phyloP scores from a whole-genome alignment of 1,140 invertebrate species.

The Caenorhabditis inopinata region DNA sequence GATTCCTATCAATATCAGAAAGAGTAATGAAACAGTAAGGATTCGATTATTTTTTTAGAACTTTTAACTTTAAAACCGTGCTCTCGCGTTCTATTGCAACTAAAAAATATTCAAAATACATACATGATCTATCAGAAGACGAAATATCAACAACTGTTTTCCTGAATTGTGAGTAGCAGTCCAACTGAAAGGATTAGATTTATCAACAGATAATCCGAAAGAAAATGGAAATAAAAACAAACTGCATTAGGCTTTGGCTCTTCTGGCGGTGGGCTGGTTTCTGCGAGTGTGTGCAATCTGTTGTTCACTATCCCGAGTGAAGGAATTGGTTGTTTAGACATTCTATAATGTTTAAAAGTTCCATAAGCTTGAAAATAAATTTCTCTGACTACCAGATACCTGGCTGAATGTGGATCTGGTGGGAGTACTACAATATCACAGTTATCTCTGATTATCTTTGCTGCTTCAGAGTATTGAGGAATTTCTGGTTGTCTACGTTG shows the following conservation, averaged over 20 bases:
- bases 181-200: conserved; percentile 18
- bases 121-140: conserved; percentile 12
- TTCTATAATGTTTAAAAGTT: too few species aligned
- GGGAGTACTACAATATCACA: background rate
- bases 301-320: background rate
- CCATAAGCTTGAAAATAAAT: too few species aligned
- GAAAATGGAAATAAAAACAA: background rate
- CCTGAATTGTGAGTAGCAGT: background rate
- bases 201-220: background rate
- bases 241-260: conserved; percentile 34
- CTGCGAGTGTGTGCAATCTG: background rate
- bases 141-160: conserved; percentile 11
- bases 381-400: background rate
- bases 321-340: conserved; percentile 5
- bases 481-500: conserved; percentile 8
- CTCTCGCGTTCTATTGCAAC: background rate
- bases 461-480: background rate
- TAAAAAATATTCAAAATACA: background rate
- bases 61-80: too few species aligned
- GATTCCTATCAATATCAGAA: too few species aligned
- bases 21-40: too few species aligned
- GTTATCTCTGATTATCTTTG: conserved; percentile 18
- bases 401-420: conserved; percentile 4
- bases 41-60: too few species aligned
- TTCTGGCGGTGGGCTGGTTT: conserved; percentile 38